Conservation (phyloP, 2,113 vertebrate genomes). For the Melanocharis versteri region DNA sequence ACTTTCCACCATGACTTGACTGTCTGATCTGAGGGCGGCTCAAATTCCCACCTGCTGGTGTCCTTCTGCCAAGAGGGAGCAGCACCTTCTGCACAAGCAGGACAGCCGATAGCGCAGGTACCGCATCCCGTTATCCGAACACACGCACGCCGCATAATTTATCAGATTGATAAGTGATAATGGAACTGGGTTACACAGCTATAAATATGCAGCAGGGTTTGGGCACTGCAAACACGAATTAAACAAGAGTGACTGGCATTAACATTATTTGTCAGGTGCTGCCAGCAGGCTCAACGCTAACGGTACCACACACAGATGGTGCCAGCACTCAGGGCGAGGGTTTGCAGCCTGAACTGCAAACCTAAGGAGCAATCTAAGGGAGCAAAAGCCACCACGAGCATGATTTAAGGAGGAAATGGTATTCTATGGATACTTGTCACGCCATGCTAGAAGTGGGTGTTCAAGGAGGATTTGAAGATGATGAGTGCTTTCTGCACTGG, state of each 20-base stretch:
- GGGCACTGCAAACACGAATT: conserved; percentile 27
- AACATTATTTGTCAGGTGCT: conserved; percentile 26
- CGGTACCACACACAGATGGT: background rate
- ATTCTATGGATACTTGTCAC: conserved; percentile 36
- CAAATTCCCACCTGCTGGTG: background rate
- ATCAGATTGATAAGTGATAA: conserved; percentile 8
- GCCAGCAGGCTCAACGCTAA: conserved; percentile 9
- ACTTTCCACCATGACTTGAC: background rate
- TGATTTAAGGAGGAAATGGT: background rate
- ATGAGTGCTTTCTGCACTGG: conserved; percentile 24
- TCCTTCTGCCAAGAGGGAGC: background rate
- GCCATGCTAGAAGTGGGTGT: conserved; percentile 35
- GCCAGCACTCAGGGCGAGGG: conserved; percentile 16
- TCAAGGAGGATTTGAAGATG: conserved; percentile 38
- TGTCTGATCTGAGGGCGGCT: background rate
- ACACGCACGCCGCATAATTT: background rate
- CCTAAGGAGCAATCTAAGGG: conserved; percentile 17
- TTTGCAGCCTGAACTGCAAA: conserved; percentile 13
- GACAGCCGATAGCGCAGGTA: background rate
- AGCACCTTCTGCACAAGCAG: background rate
- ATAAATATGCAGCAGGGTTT: conserved; percentile 49
- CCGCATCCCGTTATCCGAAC: background rate
- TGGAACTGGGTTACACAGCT: conserved; percentile 24
- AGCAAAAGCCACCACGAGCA: conserved; percentile 15
- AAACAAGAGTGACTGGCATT: conserved; percentile 44